These are phyloP conservation scores for Scotopteryx bipunctaria DNA, from an alignment of 2,888 invertebrate species.

Conservation along the genomic window DNA sequence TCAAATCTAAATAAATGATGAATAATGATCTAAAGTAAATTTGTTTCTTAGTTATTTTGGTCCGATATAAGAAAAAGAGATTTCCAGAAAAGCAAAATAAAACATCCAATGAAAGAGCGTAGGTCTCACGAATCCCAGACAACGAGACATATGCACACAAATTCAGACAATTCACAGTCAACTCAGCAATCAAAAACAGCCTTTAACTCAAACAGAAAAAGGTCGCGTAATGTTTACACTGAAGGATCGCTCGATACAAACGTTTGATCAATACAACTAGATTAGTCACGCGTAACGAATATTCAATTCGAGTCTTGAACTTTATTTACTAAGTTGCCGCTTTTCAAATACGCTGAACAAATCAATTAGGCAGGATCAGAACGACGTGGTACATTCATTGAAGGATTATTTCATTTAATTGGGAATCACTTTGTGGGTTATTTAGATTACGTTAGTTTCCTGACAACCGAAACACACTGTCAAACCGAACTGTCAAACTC, in stretches of 20 bases:
- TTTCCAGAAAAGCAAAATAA: not conserved
- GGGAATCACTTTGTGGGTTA: too few species aligned
- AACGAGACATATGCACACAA: slow-evolving; percentile 6
- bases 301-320: slow-evolving; percentile 34
- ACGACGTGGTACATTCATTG: too few species aligned
- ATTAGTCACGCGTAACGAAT: slow-evolving; percentile 35
- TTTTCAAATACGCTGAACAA: not conserved
- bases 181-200: slow-evolving; percentile 9
- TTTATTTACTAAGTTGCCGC: slow-evolving; percentile 4
- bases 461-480: too few species aligned
- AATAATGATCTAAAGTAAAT: too few species aligned
- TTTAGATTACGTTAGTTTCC: too few species aligned
- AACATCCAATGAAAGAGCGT: not conserved
- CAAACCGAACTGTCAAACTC: too few species aligned
- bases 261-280: slow-evolving; percentile 45
- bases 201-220: slow-evolving; percentile 12
- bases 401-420: too few species aligned
- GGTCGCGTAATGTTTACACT: slow-evolving; percentile 14
- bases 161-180: not conserved
- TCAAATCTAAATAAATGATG: too few species aligned
- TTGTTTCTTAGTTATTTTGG: too few species aligned
- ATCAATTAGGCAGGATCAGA: not conserved
- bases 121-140: not conserved
- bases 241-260: slow-evolving; percentile 24
- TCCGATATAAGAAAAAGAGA: too few species aligned